Conservation (phyloP, 2,797 vertebrate species). For the Scarus forsteni region DNA sequence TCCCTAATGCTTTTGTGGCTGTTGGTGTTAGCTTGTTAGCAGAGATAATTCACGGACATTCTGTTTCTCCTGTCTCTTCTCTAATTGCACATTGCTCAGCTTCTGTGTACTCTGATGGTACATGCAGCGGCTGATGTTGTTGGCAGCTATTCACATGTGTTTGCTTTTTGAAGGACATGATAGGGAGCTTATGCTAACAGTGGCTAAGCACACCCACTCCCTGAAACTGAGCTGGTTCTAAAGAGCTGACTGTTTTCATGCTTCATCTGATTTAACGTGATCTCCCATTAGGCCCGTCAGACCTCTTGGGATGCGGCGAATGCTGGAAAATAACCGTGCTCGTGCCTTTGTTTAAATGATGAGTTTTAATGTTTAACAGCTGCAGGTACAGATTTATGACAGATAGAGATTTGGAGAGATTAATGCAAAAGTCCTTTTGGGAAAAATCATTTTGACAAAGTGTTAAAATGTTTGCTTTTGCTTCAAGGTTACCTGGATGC, state of each 20-base stretch:
- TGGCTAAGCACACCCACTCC: conserved; percentile 40
- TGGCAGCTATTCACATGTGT: conserved; percentile 21
- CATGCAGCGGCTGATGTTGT: conserved; percentile 26
- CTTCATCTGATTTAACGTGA: conserved; percentile 37
- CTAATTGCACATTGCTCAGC: conserved; percentile 22
- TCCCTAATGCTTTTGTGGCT: neutral
- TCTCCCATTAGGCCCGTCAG: conserved; percentile 48
- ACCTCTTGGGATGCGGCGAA: conserved; percentile 42
- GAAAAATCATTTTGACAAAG: neutral
- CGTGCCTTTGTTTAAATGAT: conserved; percentile 46
- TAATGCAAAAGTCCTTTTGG: neutral
- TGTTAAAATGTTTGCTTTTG: neutral
- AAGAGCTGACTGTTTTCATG: conserved; percentile 44
- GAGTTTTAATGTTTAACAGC: conserved; percentile 22
- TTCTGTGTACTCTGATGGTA: neutral
- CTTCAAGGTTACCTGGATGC: conserved; percentile 2
- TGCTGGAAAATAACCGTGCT: conserved; percentile 30
- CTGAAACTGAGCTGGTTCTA: conserved; percentile 54
- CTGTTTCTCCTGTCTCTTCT: neutral
- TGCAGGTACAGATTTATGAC: neutral
- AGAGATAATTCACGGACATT: neutral
- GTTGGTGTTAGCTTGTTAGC: conserved; percentile 7
- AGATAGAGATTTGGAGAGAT: neutral
- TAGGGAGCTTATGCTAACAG: conserved; percentile 39
- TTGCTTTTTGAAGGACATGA: conserved; percentile 33